Base-by-base conservation (phyloP, 2,888 invertebrate genomes). In the Oscheius sp. region DNA sequence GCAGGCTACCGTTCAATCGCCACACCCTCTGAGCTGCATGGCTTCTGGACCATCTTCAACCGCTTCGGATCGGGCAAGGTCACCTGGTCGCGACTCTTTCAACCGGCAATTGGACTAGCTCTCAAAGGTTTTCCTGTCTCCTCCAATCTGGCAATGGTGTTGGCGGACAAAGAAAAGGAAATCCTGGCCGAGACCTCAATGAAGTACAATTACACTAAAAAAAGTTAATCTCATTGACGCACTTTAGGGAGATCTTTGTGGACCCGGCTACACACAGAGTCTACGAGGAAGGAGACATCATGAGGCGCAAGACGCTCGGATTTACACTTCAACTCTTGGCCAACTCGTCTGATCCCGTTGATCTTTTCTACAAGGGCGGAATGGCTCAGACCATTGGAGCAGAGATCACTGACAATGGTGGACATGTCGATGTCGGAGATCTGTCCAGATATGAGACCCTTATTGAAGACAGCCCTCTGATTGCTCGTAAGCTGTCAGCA, bases 261-360 rank as follows among this genome's bases (percentile, higher is more conserved):
- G 86, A 89, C 76, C 81, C 84, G 2, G 75, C 79, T 42, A 89
- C 89, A 11, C 85, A 85, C 48, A 76, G 85, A 70, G 84, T 87
- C 1, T 89, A 86, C 70, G 86, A 87, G 71, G 89, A 87, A 73
- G 89, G 88, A 59, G 89, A 89, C 68, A 85, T 87, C 33, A 76
- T 90, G 75, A 85, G 80, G 70, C 78, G 88, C 58, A 76, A 76
- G 9, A 76, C 78, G 35, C 73, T 89, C 33, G 89, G 87, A n/a
- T 76, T 78, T 53, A 87, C 88, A 11, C 78, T 80, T 50, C 74
- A 77, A 55, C 73, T 79, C 33, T 75, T 88, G 35, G 86, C 88
- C n/a, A 84, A 82, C 47, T 78, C 84, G 1, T 73, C 78, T 35
- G 86, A 89, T 75, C 89, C 89, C 11, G 79, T 89, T 42, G 81